These are phyloP conservation scores for Gasteruption jaculator DNA, from an alignment of 2,888 invertebrate genomes.

Conservation along the genomic window DNA sequence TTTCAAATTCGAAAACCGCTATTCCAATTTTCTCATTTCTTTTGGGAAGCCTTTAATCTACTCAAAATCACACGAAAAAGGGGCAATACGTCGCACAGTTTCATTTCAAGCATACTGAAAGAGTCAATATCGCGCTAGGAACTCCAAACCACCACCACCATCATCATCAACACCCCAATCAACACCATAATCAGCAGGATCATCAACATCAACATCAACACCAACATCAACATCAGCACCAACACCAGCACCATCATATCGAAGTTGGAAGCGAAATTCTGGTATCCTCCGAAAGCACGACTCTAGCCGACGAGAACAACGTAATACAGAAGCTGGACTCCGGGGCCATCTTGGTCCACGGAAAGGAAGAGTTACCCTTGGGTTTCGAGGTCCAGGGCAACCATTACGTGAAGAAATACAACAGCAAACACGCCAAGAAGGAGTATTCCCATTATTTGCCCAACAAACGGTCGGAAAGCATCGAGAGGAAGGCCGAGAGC, in stretches of 20 bases:
- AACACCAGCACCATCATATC: constrained; percentile 38
- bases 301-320: constrained; percentile 45
- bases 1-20: too few species aligned
- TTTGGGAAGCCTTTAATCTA: too few species aligned
- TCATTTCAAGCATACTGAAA: too few species aligned
- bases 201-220: constrained; percentile 24
- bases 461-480: constrained; percentile 21
- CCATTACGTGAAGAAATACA: constrained; percentile 26
- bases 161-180: too few species aligned
- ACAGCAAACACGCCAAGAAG: too few species aligned
- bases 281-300: constrained; percentile 41
- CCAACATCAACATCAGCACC: constrained; percentile 16
- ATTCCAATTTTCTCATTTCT: too few species aligned
- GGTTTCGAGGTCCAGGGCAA: constrained; percentile 48
- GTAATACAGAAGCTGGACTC: constrained; percentile 54
- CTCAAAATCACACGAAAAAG: too few species aligned
- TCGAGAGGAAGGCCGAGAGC: constrained; percentile 17
- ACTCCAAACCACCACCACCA: constrained; percentile 23
- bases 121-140: too few species aligned
- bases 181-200: too few species aligned
- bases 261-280: constrained; percentile 49
- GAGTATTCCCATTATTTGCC: constrained; percentile 17
- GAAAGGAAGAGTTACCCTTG: constrained; percentile 68
- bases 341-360: constrained; percentile 56
- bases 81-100: too few species aligned